These are phyloP conservation scores for Chaitophorus viminalis DNA, from an alignment of 2,888 invertebrate genomes.

Conservation along the genomic window DNA sequence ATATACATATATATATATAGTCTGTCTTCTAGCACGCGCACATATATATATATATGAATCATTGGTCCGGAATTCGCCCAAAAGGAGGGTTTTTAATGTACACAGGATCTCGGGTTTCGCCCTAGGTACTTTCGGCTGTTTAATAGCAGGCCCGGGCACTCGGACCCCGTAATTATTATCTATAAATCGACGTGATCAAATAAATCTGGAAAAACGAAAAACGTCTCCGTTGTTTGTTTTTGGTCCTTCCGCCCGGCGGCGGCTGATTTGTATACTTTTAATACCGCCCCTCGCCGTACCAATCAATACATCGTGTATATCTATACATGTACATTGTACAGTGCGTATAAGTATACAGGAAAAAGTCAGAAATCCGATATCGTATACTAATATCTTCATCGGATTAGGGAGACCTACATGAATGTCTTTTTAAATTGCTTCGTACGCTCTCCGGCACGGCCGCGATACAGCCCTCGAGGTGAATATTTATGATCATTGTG, in stretches of 20 bases:
- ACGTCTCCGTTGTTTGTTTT: conserved; percentile 60
- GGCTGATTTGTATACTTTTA: conserved; percentile 39
- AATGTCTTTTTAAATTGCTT: conserved; percentile 44
- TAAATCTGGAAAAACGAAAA: conserved; percentile 57
- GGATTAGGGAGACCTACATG: conserved; percentile 44
- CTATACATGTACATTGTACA: background rate
- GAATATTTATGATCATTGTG: conserved; percentile 39
- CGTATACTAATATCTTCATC: conserved; percentile 51
- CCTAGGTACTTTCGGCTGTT: conserved; percentile 39
- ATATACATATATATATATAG: background rate
- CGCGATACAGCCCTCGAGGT: conserved; percentile 17
- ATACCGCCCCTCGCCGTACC: conserved; percentile 42
- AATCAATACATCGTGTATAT: conserved; percentile 19
- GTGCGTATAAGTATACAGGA: background rate
- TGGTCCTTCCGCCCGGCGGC: conserved; percentile 49
- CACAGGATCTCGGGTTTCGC: conserved; percentile 58
- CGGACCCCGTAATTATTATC: conserved; percentile 62
- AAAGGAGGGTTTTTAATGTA: conserved; percentile 36
- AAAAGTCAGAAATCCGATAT: conserved; percentile 58
- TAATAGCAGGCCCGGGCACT: conserved; percentile 43
- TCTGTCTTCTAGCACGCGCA: no score
- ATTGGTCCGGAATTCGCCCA: conserved; percentile 54
- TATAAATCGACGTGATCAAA: conserved; percentile 60
- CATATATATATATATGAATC: conserved; percentile 15
- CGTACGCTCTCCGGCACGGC: background rate